A percentile compares a stretch with the other conserved stretches of the same genome.
Conservation (phyloP, 2,888 invertebrate species). For the Gastrophysa polygoni region DNA sequence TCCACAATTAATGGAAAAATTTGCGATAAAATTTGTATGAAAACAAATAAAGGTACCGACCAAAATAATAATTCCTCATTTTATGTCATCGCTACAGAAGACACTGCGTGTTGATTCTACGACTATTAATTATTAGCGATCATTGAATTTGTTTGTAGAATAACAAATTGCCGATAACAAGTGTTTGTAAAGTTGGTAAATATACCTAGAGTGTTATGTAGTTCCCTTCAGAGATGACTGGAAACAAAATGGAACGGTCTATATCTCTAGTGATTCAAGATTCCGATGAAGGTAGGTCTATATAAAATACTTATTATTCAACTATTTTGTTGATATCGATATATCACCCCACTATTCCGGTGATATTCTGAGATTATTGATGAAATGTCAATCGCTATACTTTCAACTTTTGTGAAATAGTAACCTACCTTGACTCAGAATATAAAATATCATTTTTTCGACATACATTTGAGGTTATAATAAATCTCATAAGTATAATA, state of each 20-base stretch:
- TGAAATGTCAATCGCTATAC: no score
- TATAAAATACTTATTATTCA: no score
- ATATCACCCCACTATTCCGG: no score
- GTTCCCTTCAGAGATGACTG: not conserved
- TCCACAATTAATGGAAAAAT: not conserved
- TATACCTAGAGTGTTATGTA: not conserved
- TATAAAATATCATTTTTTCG: no score
- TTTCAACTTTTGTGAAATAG: no score
- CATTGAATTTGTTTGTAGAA: not conserved
- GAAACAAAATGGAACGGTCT: not conserved
- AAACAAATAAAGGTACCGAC: not conserved
- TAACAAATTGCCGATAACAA: constrained; percentile 1
- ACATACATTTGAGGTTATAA: no score
- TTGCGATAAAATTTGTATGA: not conserved
- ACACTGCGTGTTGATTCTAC: not conserved
- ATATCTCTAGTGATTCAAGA: constrained; percentile 6
- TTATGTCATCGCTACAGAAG: no score
- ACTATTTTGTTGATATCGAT: no score
- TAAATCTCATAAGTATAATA: no score
- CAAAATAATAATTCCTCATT: not conserved
- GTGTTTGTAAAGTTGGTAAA: not conserved
- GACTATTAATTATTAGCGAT: not conserved
- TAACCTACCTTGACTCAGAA: no score
- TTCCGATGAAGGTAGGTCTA: not conserved
- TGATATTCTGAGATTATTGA: no score